Evolutionary conservation across 1,140 invertebrate species (phyloP), one percentile per base, ranked within the genome.

Genomic region (Aplysia californica): DNA sequence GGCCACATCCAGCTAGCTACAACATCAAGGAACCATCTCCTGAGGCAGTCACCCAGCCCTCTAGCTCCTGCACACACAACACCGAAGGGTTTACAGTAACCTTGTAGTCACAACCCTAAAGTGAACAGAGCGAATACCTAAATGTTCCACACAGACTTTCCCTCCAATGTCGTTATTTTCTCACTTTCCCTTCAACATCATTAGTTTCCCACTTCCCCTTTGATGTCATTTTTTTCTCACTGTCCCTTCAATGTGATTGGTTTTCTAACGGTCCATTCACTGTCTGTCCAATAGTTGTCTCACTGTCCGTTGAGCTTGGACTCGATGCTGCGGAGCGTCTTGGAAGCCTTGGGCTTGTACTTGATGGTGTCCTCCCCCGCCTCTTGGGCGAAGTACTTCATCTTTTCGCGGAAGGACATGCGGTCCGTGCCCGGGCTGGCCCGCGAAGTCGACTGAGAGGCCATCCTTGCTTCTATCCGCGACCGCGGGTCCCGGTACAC

Each of bases 401-500:
- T 91, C 84, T 91, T 91, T 80, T 91, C 90, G 70, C 87, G 84
- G 79, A 91, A 91, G 18, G 85, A 87, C 82, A 88, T 83, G 56
- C 85, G 80, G 36, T 88, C 87, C 10, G 79, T 39, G 20, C 41
- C 82, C 68, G 65, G 69, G 50, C 75, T 82, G 58, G 80, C 80
- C 0, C 56, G 56, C 3, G 26, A 39, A 3, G 38, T 38, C 31
- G 78, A 72, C 65, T 82, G 80, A 31, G 82, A 77, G 5, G 82
- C 83, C 70, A 84, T 86, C 76, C 85, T 82, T 38, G 90, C 89
- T 67, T 88, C 84, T 39, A 91, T 89, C 41, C 88, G 76, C 33
- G 83, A 83, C 20, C 91, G 79, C 0, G 90, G 91, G 76, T 91
- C 91, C 21, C 89, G 84, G 79, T 91, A 91, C 3, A 91, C 84